Evolutionary conservation across 2,113 vertebrate species (phyloP).

Genomic region (Varanus komodoensis): DNA sequence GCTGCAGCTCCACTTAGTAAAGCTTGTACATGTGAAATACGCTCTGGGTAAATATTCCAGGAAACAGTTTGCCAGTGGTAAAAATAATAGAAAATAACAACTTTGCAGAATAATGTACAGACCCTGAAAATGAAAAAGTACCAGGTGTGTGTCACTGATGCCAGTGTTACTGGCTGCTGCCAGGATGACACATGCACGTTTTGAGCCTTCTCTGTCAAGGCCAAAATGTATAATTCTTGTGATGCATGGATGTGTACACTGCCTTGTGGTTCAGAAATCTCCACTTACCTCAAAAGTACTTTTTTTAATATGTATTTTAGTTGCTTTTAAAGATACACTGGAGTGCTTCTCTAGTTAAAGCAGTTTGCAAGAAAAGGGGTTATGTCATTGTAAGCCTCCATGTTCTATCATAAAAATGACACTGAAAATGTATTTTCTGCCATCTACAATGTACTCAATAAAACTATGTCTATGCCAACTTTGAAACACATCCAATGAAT

Average conservation of each 20-base stretch:
- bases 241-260: neutral
- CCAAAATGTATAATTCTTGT: neutral
- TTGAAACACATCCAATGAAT: no score
- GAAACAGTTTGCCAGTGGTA: constrained; percentile 16
- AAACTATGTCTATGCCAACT: no score
- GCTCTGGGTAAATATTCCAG: constrained; percentile 28
- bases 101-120: neutral
- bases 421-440: no score
- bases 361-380: neutral
- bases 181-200: neutral
- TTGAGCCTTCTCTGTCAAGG: neutral
- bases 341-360: neutral
- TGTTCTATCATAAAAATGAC: neutral
- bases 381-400: neutral
- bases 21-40: constrained; percentile 14
- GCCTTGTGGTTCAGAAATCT: neutral
- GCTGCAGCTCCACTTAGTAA: constrained; percentile 15
- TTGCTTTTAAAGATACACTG: neutral
- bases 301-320: neutral
- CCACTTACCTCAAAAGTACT: neutral
- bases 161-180: neutral
- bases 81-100: constrained; percentile 1
- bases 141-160: constrained; percentile 2
- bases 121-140: constrained; percentile 8
- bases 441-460: no score